Evolutionary conservation across 2,888 invertebrate genomes (phyloP).

Genomic region (Pammene fasciana): DNA sequence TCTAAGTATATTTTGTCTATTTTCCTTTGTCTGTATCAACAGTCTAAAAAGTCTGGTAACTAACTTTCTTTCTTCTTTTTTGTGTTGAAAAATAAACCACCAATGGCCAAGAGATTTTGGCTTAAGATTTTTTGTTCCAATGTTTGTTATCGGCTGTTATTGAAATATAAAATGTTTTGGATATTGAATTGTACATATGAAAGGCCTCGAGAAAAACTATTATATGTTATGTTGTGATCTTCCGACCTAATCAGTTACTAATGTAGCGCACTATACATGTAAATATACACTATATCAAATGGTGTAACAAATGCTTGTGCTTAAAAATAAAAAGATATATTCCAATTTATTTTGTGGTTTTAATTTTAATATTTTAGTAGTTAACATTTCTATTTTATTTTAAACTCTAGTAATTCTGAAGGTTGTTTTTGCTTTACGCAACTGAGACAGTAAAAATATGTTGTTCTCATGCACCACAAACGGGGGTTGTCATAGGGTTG

Average conservation of each 20-base stretch:
- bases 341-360: conserved; percentile 62
- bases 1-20: too few species aligned
- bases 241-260: conserved; percentile 66
- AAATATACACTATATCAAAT: conserved; percentile 52
- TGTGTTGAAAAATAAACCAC: too few species aligned
- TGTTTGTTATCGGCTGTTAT: conserved; percentile 2
- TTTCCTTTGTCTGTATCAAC: too few species aligned
- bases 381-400: too few species aligned
- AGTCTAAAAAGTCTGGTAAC: too few species aligned
- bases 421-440: too few species aligned
- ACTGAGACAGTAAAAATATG: too few species aligned
- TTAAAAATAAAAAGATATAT: conserved; percentile 74
- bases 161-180: conserved; percentile 3
- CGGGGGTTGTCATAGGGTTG: too few species aligned
- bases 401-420: too few species aligned
- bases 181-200: conserved; percentile 12
- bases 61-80: too few species aligned
- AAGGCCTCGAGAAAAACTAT: conserved; percentile 17
- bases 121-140: not conserved
- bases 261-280: conserved; percentile 53
- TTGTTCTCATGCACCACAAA: too few species aligned
- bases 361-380: conserved; percentile 36
- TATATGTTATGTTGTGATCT: conserved; percentile 66
- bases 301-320: conserved; percentile 72
- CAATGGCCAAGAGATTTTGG: too few species aligned